Evolutionary conservation across 2,113 vertebrate genomes (phyloP).

Genomic region (Polypterus bichir): DNA sequence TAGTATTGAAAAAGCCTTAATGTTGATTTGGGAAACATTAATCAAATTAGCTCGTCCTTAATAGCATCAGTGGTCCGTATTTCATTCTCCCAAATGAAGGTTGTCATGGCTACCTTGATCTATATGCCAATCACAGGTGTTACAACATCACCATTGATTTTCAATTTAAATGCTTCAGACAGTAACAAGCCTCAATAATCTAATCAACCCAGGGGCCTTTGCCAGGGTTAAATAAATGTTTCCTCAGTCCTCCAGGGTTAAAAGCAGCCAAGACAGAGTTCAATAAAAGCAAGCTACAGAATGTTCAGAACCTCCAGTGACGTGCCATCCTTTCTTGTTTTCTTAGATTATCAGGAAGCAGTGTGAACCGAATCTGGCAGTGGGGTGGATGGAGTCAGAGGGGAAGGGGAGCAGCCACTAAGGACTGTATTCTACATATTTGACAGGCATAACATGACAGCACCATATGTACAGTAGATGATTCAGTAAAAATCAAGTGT

Average conservation of each 20-base stretch:
- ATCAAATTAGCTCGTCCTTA: too few species aligned
- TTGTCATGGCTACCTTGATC: conserved; percentile 52
- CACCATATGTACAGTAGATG: too few species aligned
- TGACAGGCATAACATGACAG: too few species aligned
- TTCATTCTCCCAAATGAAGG: conserved; percentile 27
- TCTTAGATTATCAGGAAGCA: too few species aligned
- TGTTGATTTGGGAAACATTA: too few species aligned
- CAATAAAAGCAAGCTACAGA: conserved; percentile 8
- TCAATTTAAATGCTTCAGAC: conserved; percentile 49
- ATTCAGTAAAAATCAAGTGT: too few species aligned
- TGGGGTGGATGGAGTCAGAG: too few species aligned
- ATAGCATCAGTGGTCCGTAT: too few species aligned
- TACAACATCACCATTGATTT: conserved; percentile 36
- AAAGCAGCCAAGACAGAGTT: conserved; percentile 31
- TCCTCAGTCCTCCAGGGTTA: conserved; percentile 34
- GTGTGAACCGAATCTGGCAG: too few species aligned
- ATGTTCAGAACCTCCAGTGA: not conserved
- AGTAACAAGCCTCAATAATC: conserved; percentile 30
- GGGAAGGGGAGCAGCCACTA: not conserved
- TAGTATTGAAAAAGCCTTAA: too few species aligned
- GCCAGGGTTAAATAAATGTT: conserved; percentile 46
- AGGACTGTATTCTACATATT: not conserved
- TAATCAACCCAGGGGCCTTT: conserved; percentile 35
- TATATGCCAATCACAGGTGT: conserved; percentile 45
- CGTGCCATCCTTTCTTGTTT: not conserved